Percentiles rank a stretch among this genome's conserved stretches.
Evolutionary conservation across 1,140 invertebrate species (phyloP).

Genomic region (Drosophila santomea): DNA sequence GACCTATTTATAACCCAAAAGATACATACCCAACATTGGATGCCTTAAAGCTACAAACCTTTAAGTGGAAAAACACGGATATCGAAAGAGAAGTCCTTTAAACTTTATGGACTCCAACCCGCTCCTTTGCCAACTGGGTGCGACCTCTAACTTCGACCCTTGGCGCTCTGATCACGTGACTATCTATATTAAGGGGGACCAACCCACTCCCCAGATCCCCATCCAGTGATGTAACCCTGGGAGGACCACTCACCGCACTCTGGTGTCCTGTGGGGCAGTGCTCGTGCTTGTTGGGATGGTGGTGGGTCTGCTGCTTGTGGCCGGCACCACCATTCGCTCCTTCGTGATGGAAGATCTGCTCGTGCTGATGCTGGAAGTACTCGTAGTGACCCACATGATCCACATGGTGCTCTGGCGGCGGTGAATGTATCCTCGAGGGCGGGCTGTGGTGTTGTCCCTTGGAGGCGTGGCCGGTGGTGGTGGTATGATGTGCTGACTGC

Average conservation of each 20-base stretch:
- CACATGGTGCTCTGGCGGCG: constrained; percentile 50
- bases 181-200: constrained; percentile 9
- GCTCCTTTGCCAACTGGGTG: constrained; percentile 2
- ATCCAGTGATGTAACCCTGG: constrained; percentile 56
- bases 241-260: constrained; percentile 66
- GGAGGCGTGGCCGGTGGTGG: constrained; percentile 33
- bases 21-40: too few relatives aligned
- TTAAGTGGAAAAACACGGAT: background rate
- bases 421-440: constrained; percentile 57
- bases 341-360: constrained; percentile 53
- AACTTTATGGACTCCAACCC: constrained; percentile 18
- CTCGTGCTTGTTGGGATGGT: constrained; percentile 71
- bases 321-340: constrained; percentile 28
- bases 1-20: too few relatives aligned
- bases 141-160: constrained; percentile 24
- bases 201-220: background rate
- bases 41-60: background rate
- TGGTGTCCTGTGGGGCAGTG: constrained; percentile 81
- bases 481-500: constrained; percentile 32
- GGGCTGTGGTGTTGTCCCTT: constrained; percentile 66
- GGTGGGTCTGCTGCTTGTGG: constrained; percentile 46
- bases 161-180: constrained; percentile 19
- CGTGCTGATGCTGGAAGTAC: constrained; percentile 71
- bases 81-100: background rate
- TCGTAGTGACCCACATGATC: constrained; percentile 65